These are phyloP conservation scores for Prunella strophiata DNA, from an alignment of 2,797 vertebrate genomes.

Conservation along the genomic window DNA sequence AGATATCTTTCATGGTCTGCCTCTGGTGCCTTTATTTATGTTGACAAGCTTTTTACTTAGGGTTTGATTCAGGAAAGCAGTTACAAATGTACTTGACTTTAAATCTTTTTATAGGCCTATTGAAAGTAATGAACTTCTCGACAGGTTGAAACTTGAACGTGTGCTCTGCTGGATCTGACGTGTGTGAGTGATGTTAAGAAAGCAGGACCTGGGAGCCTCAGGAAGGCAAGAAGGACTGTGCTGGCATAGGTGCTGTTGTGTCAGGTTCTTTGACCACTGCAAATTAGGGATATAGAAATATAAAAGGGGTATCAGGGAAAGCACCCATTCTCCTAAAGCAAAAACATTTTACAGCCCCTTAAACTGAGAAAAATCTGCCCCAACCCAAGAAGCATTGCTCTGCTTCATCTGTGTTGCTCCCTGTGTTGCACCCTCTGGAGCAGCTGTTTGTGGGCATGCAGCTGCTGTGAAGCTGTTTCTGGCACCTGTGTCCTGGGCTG, in stretches of 20 bases:
- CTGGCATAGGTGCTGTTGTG: accelerated
- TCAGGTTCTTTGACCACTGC: not conserved
- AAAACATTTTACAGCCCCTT: not conserved
- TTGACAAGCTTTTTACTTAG: slow-evolving; percentile 42
- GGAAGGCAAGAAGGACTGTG: not conserved
- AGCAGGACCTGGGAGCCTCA: not conserved
- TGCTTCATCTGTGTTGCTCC: not conserved
- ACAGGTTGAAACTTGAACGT: not conserved
- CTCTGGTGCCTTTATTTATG: slow-evolving; percentile 19
- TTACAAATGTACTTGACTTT: not conserved
- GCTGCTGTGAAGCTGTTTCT: not conserved
- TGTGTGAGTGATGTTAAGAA: not conserved
- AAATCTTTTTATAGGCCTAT: slow-evolving; percentile 13
- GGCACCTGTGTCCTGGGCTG: not conserved
- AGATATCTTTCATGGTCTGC: not conserved
- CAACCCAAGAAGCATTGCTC: not conserved
- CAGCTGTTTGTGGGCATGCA: not conserved
- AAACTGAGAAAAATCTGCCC: not conserved
- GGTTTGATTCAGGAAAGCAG: slow-evolving; percentile 28
- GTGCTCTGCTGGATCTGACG: not conserved
- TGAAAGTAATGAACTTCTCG: not conserved
- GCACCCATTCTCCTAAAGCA: not conserved
- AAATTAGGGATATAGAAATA: not conserved
- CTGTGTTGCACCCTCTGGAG: accelerated
- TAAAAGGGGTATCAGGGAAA: not conserved